Evolutionary conservation across 2,797 vertebrate genomes (phyloP).

Genomic region (Labeo calbasu): DNA sequence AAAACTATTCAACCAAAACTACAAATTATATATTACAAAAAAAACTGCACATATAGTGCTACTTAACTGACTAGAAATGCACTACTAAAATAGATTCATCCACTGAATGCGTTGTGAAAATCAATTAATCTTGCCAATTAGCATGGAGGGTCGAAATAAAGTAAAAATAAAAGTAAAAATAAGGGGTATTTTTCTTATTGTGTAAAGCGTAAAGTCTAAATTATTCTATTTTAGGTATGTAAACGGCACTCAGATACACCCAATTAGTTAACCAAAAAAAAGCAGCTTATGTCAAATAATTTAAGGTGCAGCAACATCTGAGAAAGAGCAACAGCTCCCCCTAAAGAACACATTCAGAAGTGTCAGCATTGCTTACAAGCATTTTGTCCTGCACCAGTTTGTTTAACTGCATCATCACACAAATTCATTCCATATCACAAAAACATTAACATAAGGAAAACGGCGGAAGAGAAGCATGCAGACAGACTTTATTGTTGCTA

Average conservation of each 20-base stretch:
- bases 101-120: too few relatives aligned
- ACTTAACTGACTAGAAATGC: too few relatives aligned
- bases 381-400: neutral
- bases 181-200: neutral
- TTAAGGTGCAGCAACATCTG: neutral
- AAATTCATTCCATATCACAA: neutral
- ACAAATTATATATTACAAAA: too few relatives aligned
- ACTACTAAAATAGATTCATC: too few relatives aligned
- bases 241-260: neutral
- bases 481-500: neutral
- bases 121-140: too few relatives aligned
- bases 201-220: neutral
- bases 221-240: neutral
- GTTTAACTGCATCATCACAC: too few relatives aligned
- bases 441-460: neutral
- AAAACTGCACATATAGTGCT: too few relatives aligned
- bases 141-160: too few relatives aligned
- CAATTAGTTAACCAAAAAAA: neutral
- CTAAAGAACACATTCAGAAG: neutral
- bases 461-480: neutral
- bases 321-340: constrained; percentile 29
- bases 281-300: neutral
- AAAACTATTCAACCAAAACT: too few relatives aligned
- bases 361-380: neutral
- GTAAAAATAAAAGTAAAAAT: too few relatives aligned